Evolutionary conservation across 2,888 invertebrate species (phyloP).

Genomic region (Marronus borbonicus): DNA sequence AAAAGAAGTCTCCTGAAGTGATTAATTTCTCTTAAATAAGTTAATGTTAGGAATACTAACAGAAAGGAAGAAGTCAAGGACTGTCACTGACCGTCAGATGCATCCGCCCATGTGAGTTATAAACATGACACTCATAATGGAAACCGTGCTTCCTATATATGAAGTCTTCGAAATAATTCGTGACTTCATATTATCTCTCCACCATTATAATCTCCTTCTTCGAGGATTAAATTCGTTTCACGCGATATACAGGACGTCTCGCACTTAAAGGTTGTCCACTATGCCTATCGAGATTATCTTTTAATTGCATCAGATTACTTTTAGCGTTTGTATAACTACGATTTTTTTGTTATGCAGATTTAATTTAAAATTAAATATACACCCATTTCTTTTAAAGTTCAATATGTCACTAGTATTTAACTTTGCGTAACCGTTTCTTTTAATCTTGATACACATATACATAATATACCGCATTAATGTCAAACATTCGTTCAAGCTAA

Average conservation of each 20-base stretch:
- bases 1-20: neutral
- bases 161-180: neutral
- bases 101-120: constrained; percentile 17
- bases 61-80: constrained; percentile 31
- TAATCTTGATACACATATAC: constrained; percentile 36
- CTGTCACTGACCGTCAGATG: constrained; percentile 23
- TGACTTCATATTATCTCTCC: constrained; percentile 1
- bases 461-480: constrained; percentile 31
- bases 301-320: constrained; percentile 23
- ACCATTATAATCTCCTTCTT: constrained; percentile 11
- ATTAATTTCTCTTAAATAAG: neutral
- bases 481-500: constrained; percentile 5
- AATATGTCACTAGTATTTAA: constrained; percentile 38
- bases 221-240: constrained; percentile 4
- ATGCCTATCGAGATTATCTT: constrained; percentile 12
- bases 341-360: constrained; percentile 36
- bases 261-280: neutral
- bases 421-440: constrained; percentile 23
- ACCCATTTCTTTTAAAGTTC: constrained; percentile 44
- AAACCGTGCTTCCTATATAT: neutral
- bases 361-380: constrained; percentile 30
- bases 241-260: neutral
- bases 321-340: constrained; percentile 18
- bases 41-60: neutral
- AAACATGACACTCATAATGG: constrained; percentile 22